Evolutionary conservation across 2,797 vertebrate species (phyloP).

Genomic region (Erpetoichthys calabaricus): DNA sequence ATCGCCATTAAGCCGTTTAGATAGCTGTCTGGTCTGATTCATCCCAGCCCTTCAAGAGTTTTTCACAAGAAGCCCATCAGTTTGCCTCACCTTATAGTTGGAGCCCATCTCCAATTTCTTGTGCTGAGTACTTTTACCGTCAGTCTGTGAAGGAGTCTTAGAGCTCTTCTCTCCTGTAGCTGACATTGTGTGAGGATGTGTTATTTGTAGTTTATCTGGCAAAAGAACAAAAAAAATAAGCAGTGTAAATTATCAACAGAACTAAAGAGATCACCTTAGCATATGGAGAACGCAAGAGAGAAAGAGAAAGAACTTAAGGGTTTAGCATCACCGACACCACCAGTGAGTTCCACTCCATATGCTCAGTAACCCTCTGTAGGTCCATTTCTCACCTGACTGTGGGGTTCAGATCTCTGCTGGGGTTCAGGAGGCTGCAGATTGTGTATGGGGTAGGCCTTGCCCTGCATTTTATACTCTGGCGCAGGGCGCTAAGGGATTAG

Average conservation of each 20-base stretch:
- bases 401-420: slow-evolving; percentile 29
- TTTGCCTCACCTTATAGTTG: slow-evolving; percentile 37
- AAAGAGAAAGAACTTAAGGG: neutral
- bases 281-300: neutral
- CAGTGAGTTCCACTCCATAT: no score
- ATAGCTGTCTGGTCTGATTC: no score
- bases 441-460: slow-evolving; percentile 27
- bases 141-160: slow-evolving; percentile 43
- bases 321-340: no score
- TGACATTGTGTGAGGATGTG: slow-evolving; percentile 44
- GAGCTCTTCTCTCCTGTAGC: slow-evolving; percentile 48
- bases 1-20: no score
- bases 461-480: slow-evolving; percentile 49
- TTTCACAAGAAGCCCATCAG: no score
- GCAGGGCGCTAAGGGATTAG: slow-evolving; percentile 42
- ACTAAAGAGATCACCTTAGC: neutral
- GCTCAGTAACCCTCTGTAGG: neutral
- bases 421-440: slow-evolving; percentile 34
- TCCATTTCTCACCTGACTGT: slow-evolving; percentile 42
- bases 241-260: neutral
- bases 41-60: no score
- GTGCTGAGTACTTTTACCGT: slow-evolving; percentile 42
- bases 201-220: no score
- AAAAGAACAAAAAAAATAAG: no score
- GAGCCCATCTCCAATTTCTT: slow-evolving; percentile 40